phyloP scores from a whole-genome alignment of 2,797 vertebrate genomes.

The Dicrostonyx torquatus region DNA sequence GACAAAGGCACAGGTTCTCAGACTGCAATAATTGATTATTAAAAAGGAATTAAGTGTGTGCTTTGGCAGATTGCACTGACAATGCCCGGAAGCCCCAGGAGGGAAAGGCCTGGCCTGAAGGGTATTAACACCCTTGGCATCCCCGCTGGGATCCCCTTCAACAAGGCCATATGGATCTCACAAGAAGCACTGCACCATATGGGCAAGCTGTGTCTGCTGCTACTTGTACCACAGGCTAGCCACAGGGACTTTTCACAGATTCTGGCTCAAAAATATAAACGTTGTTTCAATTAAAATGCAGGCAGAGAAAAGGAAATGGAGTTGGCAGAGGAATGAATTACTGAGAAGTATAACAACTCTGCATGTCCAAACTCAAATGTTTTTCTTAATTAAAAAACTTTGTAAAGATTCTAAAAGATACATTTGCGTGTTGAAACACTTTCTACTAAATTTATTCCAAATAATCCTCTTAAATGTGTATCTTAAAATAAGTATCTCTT shows the following conservation, averaged over 20 bases:
- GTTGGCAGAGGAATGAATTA: conserved; percentile 86
- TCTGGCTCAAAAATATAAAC: conserved; percentile 91
- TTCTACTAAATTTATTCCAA: conserved; percentile 24
- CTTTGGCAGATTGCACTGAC: conserved; percentile 96
- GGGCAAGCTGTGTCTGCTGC: conserved; percentile 92
- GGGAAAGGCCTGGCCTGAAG: conserved; percentile 93
- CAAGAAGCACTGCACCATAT: conserved; percentile 94
- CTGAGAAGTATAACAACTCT: conserved; percentile 83
- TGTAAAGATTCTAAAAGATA: conserved; percentile 72
- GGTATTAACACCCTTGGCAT: conserved; percentile 96
- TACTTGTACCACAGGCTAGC: conserved; percentile 91
- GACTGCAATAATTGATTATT: conserved; percentile 97
- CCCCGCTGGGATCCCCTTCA: conserved; percentile 93
- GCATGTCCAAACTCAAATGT: conserved; percentile 76
- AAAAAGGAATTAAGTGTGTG: conserved; percentile 90
- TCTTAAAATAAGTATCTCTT: background rate
- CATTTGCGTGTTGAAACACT: conserved; percentile 75
- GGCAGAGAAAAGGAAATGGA: conserved; percentile 87
- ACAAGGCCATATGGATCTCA: conserved; percentile 98
- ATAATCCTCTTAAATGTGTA: background rate
- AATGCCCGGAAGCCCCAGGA: conserved; percentile 93
- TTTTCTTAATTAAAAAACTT: conserved; percentile 56
- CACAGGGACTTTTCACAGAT: conserved; percentile 92
- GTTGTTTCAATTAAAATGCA: conserved; percentile 92
- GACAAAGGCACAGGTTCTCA: conserved; percentile 84